Percentiles rank a stretch among this genome's conserved stretches.
These are phyloP conservation scores for Cyphomyrus discorhynchus DNA, from an alignment of 2,113 vertebrate genomes.

Conservation along the genomic window DNA sequence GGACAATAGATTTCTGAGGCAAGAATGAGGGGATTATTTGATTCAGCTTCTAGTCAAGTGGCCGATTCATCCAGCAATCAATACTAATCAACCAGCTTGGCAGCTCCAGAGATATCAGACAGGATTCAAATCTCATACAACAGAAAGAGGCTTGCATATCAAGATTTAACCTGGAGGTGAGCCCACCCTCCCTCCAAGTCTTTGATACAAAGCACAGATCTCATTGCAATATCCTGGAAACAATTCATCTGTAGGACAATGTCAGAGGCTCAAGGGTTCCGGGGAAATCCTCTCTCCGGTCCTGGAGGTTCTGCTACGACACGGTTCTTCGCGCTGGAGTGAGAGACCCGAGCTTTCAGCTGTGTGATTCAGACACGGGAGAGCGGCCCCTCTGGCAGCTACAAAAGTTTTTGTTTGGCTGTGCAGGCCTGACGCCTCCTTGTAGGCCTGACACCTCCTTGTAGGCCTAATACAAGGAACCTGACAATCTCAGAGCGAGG, in stretches of 20 bases:
- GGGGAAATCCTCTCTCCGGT: background rate
- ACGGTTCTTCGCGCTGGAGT: background rate
- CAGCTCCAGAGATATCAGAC: conserved; percentile 51
- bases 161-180: conserved; percentile 25
- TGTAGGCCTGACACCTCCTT: background rate
- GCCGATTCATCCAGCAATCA: conserved; percentile 65
- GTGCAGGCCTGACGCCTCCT: background rate
- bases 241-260: conserved; percentile 34
- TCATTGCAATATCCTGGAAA: conserved; percentile 41
- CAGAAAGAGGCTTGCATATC: conserved; percentile 33
- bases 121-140: conserved; percentile 49
- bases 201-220: conserved; percentile 22
- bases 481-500: background rate
- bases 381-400: background rate
- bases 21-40: conserved; percentile 63
- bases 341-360: background rate
- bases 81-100: conserved; percentile 64
- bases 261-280: background rate
- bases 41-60: conserved; percentile 62
- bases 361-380: background rate
- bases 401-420: background rate
- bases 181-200: conserved; percentile 2
- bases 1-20: conserved; percentile 53
- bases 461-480: background rate
- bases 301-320: background rate